A percentile compares a stretch with the other conserved stretches of the same genome.
Conservation (phyloP, 2,888 invertebrate species). For the Laothoe populi region DNA sequence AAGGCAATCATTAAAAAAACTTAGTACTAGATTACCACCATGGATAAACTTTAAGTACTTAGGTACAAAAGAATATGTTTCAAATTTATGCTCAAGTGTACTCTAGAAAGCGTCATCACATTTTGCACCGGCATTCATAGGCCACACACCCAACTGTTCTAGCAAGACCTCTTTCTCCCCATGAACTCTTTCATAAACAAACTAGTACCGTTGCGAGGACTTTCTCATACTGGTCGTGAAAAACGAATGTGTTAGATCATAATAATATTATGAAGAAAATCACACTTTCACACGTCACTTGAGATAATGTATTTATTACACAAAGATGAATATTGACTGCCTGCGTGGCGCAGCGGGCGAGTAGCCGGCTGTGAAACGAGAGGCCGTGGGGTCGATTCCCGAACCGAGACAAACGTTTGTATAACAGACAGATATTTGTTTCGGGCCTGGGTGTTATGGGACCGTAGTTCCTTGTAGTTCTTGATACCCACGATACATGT, state of each 20-base stretch:
- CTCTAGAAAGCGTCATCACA: constrained; percentile 9
- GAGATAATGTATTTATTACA: not conserved
- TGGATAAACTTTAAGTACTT: no score
- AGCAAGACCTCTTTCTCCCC: not conserved
- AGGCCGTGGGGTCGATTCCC: no score
- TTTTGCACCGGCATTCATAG: constrained; percentile 6
- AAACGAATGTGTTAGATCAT: constrained; percentile 9
- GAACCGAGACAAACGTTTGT: no score
- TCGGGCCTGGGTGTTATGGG: no score
- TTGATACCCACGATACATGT: no score
- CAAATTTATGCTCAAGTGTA: not conserved
- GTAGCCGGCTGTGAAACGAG: no score
- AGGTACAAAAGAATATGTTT: not conserved
- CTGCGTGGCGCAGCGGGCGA: no score
- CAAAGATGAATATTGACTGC: not conserved
- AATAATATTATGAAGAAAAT: constrained; percentile 10
- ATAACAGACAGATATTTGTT: no score
- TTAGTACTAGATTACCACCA: no score
- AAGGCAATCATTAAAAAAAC: no score
- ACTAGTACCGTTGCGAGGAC: not conserved
- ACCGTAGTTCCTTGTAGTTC: no score
- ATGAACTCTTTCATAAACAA: not conserved
- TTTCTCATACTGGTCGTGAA: not conserved
- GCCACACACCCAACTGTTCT: not conserved
- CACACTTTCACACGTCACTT: constrained; percentile 1